phyloP scores from a whole-genome alignment of 2,888 invertebrate genomes.

The Dolichopus griseipennis region DNA sequence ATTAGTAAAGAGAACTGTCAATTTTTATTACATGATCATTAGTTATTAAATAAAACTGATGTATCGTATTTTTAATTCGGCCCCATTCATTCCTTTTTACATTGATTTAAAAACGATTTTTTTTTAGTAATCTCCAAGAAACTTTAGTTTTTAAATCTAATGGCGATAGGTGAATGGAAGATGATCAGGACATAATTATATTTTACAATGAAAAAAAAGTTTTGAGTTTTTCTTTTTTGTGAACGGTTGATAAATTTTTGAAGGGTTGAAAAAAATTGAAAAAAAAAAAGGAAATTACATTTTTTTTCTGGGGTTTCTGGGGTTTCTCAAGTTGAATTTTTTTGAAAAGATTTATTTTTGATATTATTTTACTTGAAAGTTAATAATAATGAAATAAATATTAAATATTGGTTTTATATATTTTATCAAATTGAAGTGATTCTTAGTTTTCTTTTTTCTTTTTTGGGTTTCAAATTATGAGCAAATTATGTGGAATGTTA shows the following conservation, averaged over 20 bases:
- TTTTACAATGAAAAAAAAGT: neutral
- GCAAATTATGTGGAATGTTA: no score
- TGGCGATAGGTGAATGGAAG: neutral
- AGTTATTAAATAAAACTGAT: no score
- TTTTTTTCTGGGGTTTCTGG: neutral
- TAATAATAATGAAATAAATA: slow-evolving; percentile 1
- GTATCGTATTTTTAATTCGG: no score
- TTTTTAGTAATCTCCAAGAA: neutral
- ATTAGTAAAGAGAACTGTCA: no score
- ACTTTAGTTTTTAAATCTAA: neutral
- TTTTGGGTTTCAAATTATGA: no score
- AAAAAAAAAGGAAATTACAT: neutral
- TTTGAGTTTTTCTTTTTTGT: no score
- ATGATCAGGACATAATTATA: neutral
- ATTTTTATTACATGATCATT: no score
- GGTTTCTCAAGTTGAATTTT: neutral
- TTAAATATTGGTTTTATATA: neutral
- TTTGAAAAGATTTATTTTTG: neutral
- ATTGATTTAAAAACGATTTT: neutral
- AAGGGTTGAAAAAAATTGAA: neutral
- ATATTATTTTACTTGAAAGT: neutral
- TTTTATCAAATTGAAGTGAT: no score
- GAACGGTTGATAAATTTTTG: neutral
- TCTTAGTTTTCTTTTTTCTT: no score
- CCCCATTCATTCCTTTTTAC: no score